phyloP scores from a whole-genome alignment of 2,888 invertebrate genomes.

The Nebria brevicollis region DNA sequence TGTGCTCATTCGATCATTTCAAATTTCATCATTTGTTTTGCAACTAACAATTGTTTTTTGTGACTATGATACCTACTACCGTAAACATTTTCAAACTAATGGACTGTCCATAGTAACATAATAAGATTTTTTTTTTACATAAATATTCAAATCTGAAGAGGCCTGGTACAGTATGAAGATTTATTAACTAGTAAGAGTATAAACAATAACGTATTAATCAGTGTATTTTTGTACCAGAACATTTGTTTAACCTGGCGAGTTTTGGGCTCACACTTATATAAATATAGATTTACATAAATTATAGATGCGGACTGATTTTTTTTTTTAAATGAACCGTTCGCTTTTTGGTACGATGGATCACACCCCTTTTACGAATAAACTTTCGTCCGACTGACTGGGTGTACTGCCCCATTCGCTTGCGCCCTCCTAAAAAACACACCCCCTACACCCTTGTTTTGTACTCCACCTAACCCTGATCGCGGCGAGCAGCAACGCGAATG shows the following conservation, averaged over 20 bases:
- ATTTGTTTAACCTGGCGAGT: slow-evolving; percentile 58
- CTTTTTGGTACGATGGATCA: background rate
- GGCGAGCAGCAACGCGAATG: background rate
- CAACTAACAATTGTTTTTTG: too few species aligned
- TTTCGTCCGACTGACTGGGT: background rate
- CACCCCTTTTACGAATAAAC: background rate
- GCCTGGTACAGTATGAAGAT: slow-evolving; percentile 63
- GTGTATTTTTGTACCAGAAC: slow-evolving; percentile 65
- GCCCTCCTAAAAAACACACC: background rate
- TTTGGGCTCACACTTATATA: slow-evolving; percentile 8
- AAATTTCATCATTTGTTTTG: too few species aligned
- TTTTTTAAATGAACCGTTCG: background rate
- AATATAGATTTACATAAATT: slow-evolving; percentile 9
- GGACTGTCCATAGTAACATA: background rate
- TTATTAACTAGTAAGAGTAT: slow-evolving; percentile 54
- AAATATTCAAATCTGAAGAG: slow-evolving; percentile 24
- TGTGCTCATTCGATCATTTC: too few species aligned
- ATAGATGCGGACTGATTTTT: background rate
- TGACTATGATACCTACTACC: background rate
- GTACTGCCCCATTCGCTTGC: background rate
- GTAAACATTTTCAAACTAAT: slow-evolving; percentile 61
- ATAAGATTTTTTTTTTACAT: slow-evolving; percentile 54
- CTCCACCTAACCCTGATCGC: background rate
- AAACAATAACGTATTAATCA: slow-evolving; percentile 58
- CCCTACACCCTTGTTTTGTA: background rate